Evolutionary conservation across 2,888 invertebrate species (phyloP).

Genomic region (Aethes cnicana): DNA sequence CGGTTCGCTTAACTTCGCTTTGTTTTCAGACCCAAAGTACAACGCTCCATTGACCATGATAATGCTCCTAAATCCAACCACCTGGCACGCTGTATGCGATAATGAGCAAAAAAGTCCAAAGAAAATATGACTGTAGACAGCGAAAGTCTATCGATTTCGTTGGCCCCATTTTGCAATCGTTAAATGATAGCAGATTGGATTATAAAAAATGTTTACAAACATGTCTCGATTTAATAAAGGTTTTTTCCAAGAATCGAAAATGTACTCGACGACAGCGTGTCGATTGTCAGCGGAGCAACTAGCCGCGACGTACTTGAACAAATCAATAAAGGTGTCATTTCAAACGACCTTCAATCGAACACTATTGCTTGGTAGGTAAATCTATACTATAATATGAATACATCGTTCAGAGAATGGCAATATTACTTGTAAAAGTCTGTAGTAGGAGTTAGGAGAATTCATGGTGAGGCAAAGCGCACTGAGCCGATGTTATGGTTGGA

Average conservation of each 20-base stretch:
- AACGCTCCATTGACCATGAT: conserved; percentile 31
- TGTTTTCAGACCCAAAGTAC: conserved; percentile 11
- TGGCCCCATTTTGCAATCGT: conserved; percentile 63
- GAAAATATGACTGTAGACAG: conserved; percentile 48
- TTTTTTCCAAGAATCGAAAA: conserved; percentile 41
- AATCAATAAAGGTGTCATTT: conserved; percentile 26
- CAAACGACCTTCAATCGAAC: conserved; percentile 15
- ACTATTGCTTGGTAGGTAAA: background rate
- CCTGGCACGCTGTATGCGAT: conserved; percentile 7
- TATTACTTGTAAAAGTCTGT: no score
- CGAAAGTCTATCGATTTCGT: conserved; percentile 70
- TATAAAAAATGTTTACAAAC: conserved; percentile 47
- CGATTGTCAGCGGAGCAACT: conserved; percentile 18
- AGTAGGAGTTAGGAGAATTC: no score
- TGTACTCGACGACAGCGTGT: conserved; percentile 17
- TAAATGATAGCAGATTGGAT: conserved; percentile 40
- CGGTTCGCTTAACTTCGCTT: conserved; percentile 12
- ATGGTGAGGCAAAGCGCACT: background rate
- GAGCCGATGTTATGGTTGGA: conserved; percentile 18
- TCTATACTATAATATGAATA: no score
- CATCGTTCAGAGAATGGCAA: no score
- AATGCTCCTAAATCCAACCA: conserved; percentile 13
- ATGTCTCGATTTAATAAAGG: conserved; percentile 39
- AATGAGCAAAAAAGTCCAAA: conserved; percentile 39
- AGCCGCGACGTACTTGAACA: conserved; percentile 3